These are phyloP conservation scores for Leptogaster cylindrica DNA, from an alignment of 2,888 invertebrate genomes.

Conservation along the genomic window DNA sequence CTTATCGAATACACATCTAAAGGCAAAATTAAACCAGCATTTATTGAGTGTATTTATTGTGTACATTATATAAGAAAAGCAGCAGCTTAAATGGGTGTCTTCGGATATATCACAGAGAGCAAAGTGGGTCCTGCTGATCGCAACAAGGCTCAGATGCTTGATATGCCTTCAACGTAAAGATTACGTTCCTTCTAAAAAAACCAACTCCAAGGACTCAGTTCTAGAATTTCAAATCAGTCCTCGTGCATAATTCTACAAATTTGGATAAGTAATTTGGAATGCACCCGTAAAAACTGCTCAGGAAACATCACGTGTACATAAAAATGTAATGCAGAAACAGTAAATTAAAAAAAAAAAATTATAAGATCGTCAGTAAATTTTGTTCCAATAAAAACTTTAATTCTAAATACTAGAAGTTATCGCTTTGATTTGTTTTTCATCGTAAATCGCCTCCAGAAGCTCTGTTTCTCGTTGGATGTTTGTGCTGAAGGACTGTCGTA, in stretches of 20 bases:
- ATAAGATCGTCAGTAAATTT: background rate
- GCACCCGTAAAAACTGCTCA: background rate
- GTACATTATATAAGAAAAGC: too few species aligned
- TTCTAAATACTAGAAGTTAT: constrained; percentile 64
- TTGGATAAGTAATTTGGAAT: background rate
- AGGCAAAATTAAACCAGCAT: too few species aligned
- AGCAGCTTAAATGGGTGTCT: constrained; percentile 22
- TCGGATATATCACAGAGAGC: constrained; percentile 39
- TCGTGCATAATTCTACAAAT: background rate
- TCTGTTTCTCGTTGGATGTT: constrained; percentile 65
- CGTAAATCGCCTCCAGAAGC: constrained; percentile 74
- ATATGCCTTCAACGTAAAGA: background rate
- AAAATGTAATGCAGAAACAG: background rate
- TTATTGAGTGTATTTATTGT: too few species aligned
- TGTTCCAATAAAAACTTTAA: background rate
- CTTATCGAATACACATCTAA: constrained; percentile 4
- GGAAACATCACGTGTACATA: constrained; percentile 21
- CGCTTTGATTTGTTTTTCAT: constrained; percentile 74
- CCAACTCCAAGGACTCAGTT: constrained; percentile 5
- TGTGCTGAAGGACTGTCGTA: constrained; percentile 58
- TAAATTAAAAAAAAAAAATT: constrained; percentile 5
- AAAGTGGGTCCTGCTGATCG: constrained; percentile 12
- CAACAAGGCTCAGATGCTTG: constrained; percentile 29
- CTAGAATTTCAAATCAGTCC: too few species aligned
- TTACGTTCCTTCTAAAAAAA: background rate